These are phyloP conservation scores for Chrysolina americana DNA, from an alignment of 2,888 invertebrate genomes.

Conservation along the genomic window DNA sequence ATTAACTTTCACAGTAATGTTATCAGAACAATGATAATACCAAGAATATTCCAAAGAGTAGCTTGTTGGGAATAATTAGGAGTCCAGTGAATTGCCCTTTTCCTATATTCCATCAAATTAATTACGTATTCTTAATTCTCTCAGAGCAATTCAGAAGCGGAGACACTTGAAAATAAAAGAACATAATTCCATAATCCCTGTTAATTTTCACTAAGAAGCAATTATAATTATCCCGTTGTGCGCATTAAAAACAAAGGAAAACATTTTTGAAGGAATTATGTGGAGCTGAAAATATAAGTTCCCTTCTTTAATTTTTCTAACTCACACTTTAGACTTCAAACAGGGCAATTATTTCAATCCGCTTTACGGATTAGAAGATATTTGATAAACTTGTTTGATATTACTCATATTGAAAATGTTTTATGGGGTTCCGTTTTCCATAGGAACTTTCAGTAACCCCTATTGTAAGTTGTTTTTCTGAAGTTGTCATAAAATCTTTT, in stretches of 20 bases:
- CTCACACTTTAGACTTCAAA: conserved; percentile 11
- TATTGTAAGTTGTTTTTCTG: no score
- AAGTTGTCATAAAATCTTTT: no score
- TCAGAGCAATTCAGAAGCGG: conserved; percentile 18
- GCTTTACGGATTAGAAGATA: conserved; percentile 12
- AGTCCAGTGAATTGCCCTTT: conserved; percentile 11
- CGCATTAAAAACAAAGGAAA: conserved; percentile 23
- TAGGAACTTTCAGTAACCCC: no score
- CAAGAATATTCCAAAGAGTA: neutral
- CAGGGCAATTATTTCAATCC: conserved; percentile 11
- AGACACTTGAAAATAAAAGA: conserved; percentile 19
- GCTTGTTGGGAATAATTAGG: neutral
- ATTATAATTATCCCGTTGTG: conserved; percentile 20
- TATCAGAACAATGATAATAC: neutral
- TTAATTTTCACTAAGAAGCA: conserved; percentile 23
- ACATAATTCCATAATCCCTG: conserved; percentile 19
- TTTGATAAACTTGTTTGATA: neutral
- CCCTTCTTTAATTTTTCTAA: conserved; percentile 20
- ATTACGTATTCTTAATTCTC: conserved; percentile 21
- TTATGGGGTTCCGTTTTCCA: no score
- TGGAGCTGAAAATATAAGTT: conserved; percentile 13
- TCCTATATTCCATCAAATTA: conserved; percentile 13
- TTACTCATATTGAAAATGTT: neutral
- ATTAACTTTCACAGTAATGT: neutral
- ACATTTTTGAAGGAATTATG: conserved; percentile 21